Conservation (phyloP, 1,140 invertebrate species). For the Cecropterus lyciades region DNA sequence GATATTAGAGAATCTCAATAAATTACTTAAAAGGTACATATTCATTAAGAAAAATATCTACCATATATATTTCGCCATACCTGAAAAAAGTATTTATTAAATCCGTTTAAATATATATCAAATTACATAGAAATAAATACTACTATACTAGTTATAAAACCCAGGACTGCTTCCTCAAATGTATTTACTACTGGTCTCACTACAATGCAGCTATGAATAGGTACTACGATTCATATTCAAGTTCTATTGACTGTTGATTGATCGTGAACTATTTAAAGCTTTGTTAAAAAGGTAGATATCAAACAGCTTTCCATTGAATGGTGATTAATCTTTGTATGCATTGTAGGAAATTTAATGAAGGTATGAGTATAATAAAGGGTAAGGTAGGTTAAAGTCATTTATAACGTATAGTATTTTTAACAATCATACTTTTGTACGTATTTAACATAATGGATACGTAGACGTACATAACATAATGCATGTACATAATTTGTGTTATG, state of each 20-base stretch:
- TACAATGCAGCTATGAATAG: constrained; percentile 9
- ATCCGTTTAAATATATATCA: no score
- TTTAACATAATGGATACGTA: no score
- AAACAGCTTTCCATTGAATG: constrained; percentile 22
- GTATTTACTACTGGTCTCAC: background rate
- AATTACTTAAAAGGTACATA: no score
- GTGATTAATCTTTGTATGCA: constrained; percentile 26
- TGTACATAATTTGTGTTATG: no score
- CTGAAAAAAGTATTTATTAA: no score
- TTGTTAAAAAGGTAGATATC: constrained; percentile 29
- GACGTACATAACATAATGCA: no score
- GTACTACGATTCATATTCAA: constrained; percentile 19
- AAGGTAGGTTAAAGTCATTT: constrained; percentile 26
- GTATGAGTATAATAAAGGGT: constrained; percentile 29
- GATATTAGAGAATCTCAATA: no score
- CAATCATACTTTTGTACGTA: no score
- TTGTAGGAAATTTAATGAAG: constrained; percentile 28
- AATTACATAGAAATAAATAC: no score
- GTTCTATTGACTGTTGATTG: constrained; percentile 31
- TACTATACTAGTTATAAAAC: no score
- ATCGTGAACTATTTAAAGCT: constrained; percentile 31
- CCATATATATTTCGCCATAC: no score
- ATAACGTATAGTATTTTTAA: constrained; percentile 2
- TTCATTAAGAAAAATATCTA: no score
- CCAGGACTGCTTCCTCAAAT: background rate